phyloP scores from a whole-genome alignment of 2,113 vertebrate genomes.

The Marcusenius ussheri region DNA sequence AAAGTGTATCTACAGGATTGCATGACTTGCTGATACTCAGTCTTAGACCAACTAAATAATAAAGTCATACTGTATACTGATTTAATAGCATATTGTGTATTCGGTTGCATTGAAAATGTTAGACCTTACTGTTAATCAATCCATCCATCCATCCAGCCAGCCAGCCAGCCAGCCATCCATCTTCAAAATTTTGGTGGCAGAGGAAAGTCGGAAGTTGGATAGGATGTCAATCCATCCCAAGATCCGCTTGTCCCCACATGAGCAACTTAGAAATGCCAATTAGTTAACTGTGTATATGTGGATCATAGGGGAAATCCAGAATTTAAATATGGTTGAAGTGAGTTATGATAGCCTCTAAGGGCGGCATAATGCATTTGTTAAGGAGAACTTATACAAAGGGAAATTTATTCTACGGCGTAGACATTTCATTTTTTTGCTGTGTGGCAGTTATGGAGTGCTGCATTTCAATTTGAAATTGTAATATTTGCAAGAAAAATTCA shows the following conservation, averaged over 20 bases:
- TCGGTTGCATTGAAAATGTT: not conserved
- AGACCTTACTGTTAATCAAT: not conserved
- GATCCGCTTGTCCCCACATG: not conserved
- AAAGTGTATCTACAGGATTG: constrained; percentile 52
- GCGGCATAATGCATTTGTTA: not conserved
- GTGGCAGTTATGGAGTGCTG: not conserved
- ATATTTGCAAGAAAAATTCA: not conserved
- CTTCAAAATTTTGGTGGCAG: not conserved
- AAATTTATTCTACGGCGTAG: not conserved
- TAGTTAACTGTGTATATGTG: not conserved
- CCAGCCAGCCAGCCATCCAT: not conserved
- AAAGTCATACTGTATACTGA: not conserved
- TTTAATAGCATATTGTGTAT: not conserved
- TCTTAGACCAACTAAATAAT: constrained; percentile 46
- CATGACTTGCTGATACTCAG: constrained; percentile 34
- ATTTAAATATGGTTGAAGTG: not conserved
- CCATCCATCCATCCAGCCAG: not conserved
- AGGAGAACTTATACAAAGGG: not conserved
- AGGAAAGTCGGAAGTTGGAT: not conserved
- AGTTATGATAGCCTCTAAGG: not conserved
- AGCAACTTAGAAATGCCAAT: not conserved
- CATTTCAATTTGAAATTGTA: not conserved
- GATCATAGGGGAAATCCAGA: not conserved
- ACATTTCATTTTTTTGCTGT: not conserved
- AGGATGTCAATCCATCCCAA: not conserved